Percentiles rank a stretch among this genome's conserved stretches.
Evolutionary conservation across 2,888 invertebrate species (phyloP).

Genomic region (Eupithecia pulchellata): DNA sequence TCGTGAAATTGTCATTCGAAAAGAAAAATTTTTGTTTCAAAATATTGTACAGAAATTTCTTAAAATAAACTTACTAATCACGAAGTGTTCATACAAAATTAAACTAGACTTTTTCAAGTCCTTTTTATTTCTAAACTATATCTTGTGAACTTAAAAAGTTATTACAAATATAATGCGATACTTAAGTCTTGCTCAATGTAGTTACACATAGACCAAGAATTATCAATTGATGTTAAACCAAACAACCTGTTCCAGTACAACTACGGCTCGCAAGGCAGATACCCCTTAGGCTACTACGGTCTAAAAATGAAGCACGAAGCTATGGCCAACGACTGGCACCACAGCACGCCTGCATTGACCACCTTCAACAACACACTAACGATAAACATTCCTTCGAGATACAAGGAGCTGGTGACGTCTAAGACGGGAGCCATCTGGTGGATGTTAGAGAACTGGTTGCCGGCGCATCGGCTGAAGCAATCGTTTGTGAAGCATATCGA

Average conservation of each 20-base stretch:
- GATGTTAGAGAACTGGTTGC: constrained; percentile 81
- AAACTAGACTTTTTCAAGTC: too few species aligned
- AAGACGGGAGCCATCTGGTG: constrained; percentile 77
- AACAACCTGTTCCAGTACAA: constrained; percentile 59
- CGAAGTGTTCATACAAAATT: too few species aligned
- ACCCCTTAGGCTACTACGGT: constrained; percentile 62
- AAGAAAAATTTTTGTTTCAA: too few species aligned
- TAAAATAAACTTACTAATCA: too few species aligned
- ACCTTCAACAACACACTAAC: constrained; percentile 68
- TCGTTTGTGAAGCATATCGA: constrained; percentile 74
- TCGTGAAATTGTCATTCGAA: too few species aligned
- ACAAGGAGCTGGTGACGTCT: constrained; percentile 70
- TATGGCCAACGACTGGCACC: constrained; percentile 72
- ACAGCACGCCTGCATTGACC: constrained; percentile 64
- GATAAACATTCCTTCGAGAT: constrained; percentile 67
- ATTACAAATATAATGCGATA: too few species aligned
- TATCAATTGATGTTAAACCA: not conserved
- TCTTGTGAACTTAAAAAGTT: too few species aligned
- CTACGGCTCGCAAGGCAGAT: constrained; percentile 50
- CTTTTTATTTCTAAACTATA: too few species aligned
- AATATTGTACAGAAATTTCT: too few species aligned
- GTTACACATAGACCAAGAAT: not conserved
- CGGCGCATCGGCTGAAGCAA: constrained; percentile 64
- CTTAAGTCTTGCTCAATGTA: too few species aligned
- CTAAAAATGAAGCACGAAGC: constrained; percentile 70